These are phyloP conservation scores for Malurus cyaneus DNA, from an alignment of 2,113 vertebrate species.

Conservation along the genomic window DNA sequence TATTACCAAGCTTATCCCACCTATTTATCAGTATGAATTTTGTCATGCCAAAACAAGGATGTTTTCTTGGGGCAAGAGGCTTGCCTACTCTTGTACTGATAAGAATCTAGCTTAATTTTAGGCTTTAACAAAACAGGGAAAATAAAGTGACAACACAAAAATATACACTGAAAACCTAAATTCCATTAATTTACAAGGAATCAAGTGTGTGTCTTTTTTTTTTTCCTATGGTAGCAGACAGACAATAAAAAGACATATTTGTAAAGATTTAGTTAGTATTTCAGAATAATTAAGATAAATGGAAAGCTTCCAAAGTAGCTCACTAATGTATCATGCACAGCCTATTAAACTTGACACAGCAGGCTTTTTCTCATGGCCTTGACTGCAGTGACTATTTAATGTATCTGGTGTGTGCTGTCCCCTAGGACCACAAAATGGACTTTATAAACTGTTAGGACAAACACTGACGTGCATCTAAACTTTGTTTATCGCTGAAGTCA, in stretches of 20 bases:
- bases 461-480: constrained; percentile 63
- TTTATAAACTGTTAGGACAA: constrained; percentile 70
- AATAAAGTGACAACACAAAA: background rate
- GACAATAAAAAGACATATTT: background rate
- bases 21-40: background rate
- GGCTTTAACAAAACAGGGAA: background rate
- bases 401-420: constrained; percentile 40
- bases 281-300: constrained; percentile 60
- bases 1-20: background rate
- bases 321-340: constrained; percentile 20
- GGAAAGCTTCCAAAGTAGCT: constrained; percentile 34
- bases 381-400: constrained; percentile 45
- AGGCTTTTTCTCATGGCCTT: constrained; percentile 56
- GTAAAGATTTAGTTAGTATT: constrained; percentile 9
- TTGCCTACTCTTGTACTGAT: background rate
- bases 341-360: constrained; percentile 38
- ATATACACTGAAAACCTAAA: background rate
- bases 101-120: background rate
- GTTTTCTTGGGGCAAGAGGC: background rate
- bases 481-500: constrained; percentile 68
- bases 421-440: constrained; percentile 24
- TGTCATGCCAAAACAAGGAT: background rate
- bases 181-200: background rate
- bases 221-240: background rate
- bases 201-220: background rate